Evolutionary conservation across 2,113 vertebrate genomes (phyloP).

Genomic region (Pterophyllum scalare): DNA sequence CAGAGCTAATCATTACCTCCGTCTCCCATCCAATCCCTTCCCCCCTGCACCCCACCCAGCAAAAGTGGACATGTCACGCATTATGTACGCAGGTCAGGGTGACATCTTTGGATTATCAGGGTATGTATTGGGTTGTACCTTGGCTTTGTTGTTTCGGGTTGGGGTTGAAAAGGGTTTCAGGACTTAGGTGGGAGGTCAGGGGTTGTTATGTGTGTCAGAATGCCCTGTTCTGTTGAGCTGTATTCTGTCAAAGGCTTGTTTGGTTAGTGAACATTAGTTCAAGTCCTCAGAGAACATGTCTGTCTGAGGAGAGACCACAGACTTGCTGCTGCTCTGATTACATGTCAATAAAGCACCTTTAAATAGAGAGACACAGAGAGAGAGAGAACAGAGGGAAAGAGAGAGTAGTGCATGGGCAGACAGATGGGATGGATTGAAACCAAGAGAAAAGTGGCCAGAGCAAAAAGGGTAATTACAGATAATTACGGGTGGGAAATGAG

Average conservation of each 20-base stretch:
- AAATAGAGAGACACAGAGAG: constrained; percentile 35
- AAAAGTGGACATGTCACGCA: constrained; percentile 43
- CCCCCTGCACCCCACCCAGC: constrained; percentile 14
- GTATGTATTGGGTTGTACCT: constrained; percentile 76
- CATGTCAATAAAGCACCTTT: constrained; percentile 79
- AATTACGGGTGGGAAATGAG: constrained; percentile 33
- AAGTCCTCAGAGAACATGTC: constrained; percentile 64
- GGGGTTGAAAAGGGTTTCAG: background rate
- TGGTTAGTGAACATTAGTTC: constrained; percentile 70
- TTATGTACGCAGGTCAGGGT: constrained; percentile 41
- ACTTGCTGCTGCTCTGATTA: constrained; percentile 64
- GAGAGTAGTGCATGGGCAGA: background rate
- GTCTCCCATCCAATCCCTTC: constrained; percentile 15
- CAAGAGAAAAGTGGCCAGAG: constrained; percentile 28
- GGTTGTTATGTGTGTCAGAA: constrained; percentile 50
- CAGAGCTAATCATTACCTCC: constrained; percentile 46
- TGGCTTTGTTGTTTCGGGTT: constrained; percentile 61
- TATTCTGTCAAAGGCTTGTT: constrained; percentile 69
- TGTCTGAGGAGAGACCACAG: constrained; percentile 56
- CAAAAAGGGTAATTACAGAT: constrained; percentile 21
- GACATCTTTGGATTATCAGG: constrained; percentile 78
- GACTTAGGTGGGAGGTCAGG: constrained; percentile 7
- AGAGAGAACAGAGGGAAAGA: constrained; percentile 10
- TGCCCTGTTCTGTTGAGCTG: constrained; percentile 63
- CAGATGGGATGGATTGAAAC: constrained; percentile 35